Evolutionary conservation across 2,888 invertebrate species (phyloP).

Genomic region (Azorinus chamasolen): DNA sequence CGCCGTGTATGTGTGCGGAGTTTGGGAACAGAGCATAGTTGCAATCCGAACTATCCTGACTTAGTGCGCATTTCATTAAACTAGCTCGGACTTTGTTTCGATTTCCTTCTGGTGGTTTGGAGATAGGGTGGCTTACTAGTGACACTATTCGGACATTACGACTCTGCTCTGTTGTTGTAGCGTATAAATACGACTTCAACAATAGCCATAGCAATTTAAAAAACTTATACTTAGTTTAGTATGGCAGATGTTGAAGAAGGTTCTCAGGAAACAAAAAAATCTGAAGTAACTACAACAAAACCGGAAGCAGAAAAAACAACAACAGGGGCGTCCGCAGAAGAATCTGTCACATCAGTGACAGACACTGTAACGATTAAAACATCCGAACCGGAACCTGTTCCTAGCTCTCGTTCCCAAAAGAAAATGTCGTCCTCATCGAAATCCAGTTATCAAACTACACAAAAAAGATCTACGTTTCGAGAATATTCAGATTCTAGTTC

Average conservation of each 20-base stretch:
- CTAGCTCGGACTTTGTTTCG: too few species aligned
- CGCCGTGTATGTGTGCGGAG: background rate
- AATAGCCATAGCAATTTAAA: background rate
- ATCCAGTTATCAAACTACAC: conserved; percentile 17
- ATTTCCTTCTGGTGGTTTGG: too few species aligned
- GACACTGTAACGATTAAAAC: conserved; percentile 14
- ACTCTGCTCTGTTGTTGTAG: too few species aligned
- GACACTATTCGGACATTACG: too few species aligned
- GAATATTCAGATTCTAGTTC: conserved; percentile 56
- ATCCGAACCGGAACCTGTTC: conserved; percentile 3
- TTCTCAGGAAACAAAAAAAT: conserved; percentile 16
- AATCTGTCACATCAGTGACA: conserved; percentile 62
- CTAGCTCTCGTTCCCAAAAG: background rate
- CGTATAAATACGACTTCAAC: too few species aligned
- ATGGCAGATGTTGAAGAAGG: conserved; percentile 55
- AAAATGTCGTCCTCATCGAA: conserved; percentile 13
- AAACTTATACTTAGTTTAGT: conserved; percentile 28
- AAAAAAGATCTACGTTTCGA: conserved; percentile 42
- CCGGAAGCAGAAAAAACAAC: conserved; percentile 40
- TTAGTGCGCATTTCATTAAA: too few species aligned
- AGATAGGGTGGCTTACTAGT: too few species aligned
- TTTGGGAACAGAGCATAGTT: background rate
- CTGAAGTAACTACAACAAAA: conserved; percentile 9
- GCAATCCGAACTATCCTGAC: background rate
- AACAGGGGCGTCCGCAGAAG: conserved; percentile 56